A percentile compares a stretch with the other conserved stretches of the same genome.
Conservation (phyloP, 2,888 invertebrate genomes). For the Cotesia congregata region DNA sequence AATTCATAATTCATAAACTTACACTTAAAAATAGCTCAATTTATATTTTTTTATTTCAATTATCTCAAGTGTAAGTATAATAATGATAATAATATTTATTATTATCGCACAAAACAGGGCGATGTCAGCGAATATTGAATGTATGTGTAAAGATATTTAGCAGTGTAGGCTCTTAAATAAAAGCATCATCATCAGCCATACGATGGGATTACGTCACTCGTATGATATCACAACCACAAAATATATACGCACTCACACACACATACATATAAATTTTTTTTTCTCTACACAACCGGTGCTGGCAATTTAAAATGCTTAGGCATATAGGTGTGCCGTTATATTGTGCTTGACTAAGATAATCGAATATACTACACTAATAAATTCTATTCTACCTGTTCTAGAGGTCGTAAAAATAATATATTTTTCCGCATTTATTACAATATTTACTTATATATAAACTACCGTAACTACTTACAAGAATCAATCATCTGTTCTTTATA, state of each 20-base stretch:
- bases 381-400: neutral
- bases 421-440: neutral
- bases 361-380: conserved; percentile 12
- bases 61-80: neutral
- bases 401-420: neutral
- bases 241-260: conserved; percentile 46
- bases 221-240: conserved; percentile 63
- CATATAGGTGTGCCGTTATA: conserved; percentile 17
- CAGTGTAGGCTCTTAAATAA: conserved; percentile 2
- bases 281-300: neutral
- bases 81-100: neutral
- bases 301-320: conserved; percentile 27
- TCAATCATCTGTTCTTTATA: neutral
- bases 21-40: neutral
- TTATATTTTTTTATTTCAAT: neutral
- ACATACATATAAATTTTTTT: neutral
- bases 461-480: neutral
- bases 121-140: conserved; percentile 20
- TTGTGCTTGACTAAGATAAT: conserved; percentile 10
- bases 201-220: conserved; percentile 59
- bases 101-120: conserved; percentile 21
- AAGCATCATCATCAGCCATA: conserved; percentile 46
- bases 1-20: neutral
- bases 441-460: neutral
- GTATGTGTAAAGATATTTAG: neutral